Evolutionary conservation across 2,888 invertebrate genomes (phyloP).

Genomic region (Mycalesis mineus): DNA sequence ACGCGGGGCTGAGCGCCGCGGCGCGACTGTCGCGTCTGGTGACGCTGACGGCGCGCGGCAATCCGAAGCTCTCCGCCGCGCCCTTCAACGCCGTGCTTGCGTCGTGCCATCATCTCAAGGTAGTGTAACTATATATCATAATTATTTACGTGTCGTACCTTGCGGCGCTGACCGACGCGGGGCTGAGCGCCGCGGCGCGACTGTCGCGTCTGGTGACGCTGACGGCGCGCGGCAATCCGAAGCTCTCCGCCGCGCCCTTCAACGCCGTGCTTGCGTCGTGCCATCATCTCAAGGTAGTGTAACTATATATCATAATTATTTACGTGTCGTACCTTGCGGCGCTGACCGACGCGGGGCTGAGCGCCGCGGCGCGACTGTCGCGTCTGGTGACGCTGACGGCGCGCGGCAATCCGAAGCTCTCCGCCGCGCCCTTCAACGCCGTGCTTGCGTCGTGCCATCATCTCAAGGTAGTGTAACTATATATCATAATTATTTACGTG

Average conservation of each 20-base stretch:
- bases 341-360: constrained; percentile 47
- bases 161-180: no score
- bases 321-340: constrained; percentile 36
- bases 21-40: constrained; percentile 38
- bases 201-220: no score
- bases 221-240: no score
- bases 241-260: no score
- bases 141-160: no score
- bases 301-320: no score
- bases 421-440: constrained; percentile 44
- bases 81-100: constrained; percentile 44
- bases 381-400: constrained; percentile 37
- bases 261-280: no score
- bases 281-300: no score
- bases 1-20: constrained; percentile 51
- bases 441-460: constrained; percentile 44
- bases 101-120: constrained; percentile 47
- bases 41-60: constrained; percentile 44
- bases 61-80: constrained; percentile 44
- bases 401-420: constrained; percentile 48
- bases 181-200: no score
- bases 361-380: constrained; percentile 41
- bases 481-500: no score
- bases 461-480: constrained; percentile 37
- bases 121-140: constrained; percentile 5